Evolutionary conservation across 2,113 vertebrate species (phyloP), one percentile per base, ranked within the genome.

Genomic region (Chaetops frenatus): DNA sequence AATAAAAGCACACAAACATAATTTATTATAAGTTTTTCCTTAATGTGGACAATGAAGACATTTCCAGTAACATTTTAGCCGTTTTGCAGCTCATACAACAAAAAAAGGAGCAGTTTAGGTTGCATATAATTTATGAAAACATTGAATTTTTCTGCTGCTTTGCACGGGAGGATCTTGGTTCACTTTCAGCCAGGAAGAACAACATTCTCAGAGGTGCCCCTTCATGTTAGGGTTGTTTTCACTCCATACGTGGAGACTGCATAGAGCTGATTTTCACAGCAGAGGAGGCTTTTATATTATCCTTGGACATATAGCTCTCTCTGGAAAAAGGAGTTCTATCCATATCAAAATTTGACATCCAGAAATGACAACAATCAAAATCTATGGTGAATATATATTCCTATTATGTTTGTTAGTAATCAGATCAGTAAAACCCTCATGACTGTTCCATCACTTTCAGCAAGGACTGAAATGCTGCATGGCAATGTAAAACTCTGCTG

Each of bases 1-100:
- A 95, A 95, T 79, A 82, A 96, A 94, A 94, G 17, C 40, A 91
- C 38, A 94, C 42, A 91, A 94, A 87, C 50, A 66, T 86, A 76
- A 87, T 80, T 79, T 86, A 90, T 66, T 72, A 2, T 47, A 80
- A 66, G 2, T 94, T 94, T 90, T 57, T 66, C 28, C 60, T 76
- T 78, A 94, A 67, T 50, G 33, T 81, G 33, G 53, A 89, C 42
- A 87, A 85, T 81, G 29, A 92, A 92, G 82, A 74, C 44, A 73
- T 93, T 74, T 77, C 79, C 85, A 90, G 67, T 56, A 93, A 71
- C 33, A 48, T 51, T 62, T 87, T 28, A 90, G 23, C 18, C 14
- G 53, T 90, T 96, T 95, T 93, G 11, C 76, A 42, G 47, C 48
- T 92, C 35, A 69, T 50, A 23, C 19, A 83, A 70, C 0, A 8